A percentile compares a stretch with the other conserved stretches of the same genome.
Conservation (phyloP, 2,113 vertebrate species). For the Hepsetus odoe region DNA sequence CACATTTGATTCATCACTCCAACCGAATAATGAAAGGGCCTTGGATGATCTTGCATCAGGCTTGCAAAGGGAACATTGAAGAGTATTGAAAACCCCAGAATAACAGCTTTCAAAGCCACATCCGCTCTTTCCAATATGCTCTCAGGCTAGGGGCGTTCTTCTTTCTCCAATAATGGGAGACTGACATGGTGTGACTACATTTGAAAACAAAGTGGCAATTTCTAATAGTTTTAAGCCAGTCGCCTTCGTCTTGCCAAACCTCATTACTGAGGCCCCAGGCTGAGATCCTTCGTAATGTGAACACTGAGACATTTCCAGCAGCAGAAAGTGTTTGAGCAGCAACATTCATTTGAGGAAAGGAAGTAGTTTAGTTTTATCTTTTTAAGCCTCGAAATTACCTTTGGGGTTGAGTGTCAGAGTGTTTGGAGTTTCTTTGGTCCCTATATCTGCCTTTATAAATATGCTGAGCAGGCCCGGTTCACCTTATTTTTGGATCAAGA, state of each 20-base stretch:
- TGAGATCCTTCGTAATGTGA: not conserved
- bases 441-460: not conserved
- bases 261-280: constrained; percentile 7
- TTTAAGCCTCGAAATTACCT: constrained; percentile 8
- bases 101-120: constrained; percentile 32
- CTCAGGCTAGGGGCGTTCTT: constrained; percentile 21
- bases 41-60: constrained; percentile 41
- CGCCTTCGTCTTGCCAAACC: constrained; percentile 21
- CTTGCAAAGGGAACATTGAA: constrained; percentile 45
- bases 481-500: not conserved
- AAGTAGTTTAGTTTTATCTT: constrained; percentile 22
- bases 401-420: not conserved
- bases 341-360: constrained; percentile 3
- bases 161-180: constrained; percentile 23
- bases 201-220: constrained; percentile 34
- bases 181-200: constrained; percentile 33
- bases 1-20: constrained; percentile 45
- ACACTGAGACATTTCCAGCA: constrained; percentile 3
- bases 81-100: constrained; percentile 32
- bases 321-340: constrained; percentile 1
- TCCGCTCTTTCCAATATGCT: constrained; percentile 30
- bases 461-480: not conserved
- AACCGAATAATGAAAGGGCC: constrained; percentile 46
- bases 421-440: too few relatives aligned
- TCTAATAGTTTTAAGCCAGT: constrained; percentile 45